These are phyloP conservation scores for Hippocampus kuda DNA, from an alignment of 2,797 vertebrate species.

Conservation along the genomic window DNA sequence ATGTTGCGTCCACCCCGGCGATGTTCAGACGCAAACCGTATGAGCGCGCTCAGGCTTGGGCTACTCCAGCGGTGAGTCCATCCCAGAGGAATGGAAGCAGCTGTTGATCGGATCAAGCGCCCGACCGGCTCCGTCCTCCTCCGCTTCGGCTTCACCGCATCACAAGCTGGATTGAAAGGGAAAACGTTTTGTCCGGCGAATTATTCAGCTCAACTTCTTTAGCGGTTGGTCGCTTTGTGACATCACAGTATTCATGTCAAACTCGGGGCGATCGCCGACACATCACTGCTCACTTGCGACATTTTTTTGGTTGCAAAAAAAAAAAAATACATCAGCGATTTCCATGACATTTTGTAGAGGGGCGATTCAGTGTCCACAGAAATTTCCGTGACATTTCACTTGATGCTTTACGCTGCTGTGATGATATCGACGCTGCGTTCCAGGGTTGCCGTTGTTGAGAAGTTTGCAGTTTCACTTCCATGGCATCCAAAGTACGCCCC, in stretches of 20 bases:
- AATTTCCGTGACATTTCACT: neutral
- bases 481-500: neutral
- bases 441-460: no score
- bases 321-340: neutral
- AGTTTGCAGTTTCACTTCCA: neutral
- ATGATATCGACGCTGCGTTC: no score
- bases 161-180: no score
- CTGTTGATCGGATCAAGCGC: constrained; percentile 40
- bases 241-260: no score
- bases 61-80: constrained; percentile 53
- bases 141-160: neutral
- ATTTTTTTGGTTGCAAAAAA: neutral
- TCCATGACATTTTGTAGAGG: neutral
- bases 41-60: constrained; percentile 53
- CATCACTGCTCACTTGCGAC: no score
- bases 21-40: constrained; percentile 53
- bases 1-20: constrained; percentile 54
- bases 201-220: no score
- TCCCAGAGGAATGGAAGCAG: constrained; percentile 38
- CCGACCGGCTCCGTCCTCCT: constrained; percentile 1
- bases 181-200: no score
- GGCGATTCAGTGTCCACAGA: neutral
- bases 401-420: neutral
- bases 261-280: no score
- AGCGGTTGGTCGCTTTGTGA: no score